Conservation (phyloP, 2,113 vertebrate species). For the Recurvirostra avosetta region DNA sequence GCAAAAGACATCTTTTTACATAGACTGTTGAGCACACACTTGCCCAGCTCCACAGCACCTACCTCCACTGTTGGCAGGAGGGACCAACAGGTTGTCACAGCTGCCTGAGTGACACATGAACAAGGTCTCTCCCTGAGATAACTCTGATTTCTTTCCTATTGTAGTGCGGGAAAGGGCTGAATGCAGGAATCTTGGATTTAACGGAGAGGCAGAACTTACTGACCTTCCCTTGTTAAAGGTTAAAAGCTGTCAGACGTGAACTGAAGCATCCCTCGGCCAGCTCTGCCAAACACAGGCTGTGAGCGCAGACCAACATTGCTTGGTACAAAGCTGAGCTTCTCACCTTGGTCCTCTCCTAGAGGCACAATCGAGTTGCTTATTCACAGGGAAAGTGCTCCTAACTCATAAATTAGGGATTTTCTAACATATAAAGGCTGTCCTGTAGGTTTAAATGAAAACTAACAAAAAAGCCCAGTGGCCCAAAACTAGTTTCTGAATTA, state of each 20-base stretch:
- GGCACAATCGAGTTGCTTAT: fast-evolving
- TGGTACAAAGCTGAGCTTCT: neutral
- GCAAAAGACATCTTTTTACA: fast-evolving
- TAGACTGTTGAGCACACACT: neutral
- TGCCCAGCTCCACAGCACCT: neutral
- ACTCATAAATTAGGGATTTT: neutral
- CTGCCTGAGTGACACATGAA: neutral
- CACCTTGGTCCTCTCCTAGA: neutral
- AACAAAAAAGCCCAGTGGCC: neutral
- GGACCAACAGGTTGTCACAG: fast-evolving
- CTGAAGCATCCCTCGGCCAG: neutral
- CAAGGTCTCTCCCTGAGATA: neutral
- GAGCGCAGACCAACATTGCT: neutral
- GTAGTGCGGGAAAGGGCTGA: neutral
- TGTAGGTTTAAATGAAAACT: neutral
- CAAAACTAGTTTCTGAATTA: neutral
- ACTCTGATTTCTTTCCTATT: neutral
- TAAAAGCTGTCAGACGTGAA: neutral
- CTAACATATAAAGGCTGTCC: neutral
- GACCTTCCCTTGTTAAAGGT: neutral
- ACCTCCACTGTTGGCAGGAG: fast-evolving
- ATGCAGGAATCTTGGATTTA: neutral
- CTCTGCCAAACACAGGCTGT: neutral
- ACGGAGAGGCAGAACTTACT: neutral
- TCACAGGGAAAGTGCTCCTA: neutral